Evolutionary conservation across 2,797 vertebrate species (phyloP), one percentile per base, ranked within the genome.

Genomic region (Pachyuromys duprasi): DNA sequence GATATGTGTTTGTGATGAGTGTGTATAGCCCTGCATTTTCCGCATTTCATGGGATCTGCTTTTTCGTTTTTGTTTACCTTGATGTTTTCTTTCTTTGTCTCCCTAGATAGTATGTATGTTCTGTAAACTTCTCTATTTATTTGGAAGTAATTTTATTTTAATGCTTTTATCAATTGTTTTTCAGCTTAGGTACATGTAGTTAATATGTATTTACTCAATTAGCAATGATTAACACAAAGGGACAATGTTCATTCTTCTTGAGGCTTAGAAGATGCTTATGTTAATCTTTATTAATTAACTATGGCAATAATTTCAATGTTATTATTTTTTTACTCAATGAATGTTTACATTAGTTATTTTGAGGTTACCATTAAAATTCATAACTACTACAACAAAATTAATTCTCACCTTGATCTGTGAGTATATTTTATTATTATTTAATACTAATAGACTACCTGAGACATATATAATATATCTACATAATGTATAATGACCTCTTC

Each of bases 111-210:
- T 62, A 3, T 78, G 28, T 20, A 91, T 81, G 39, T 86, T 92
- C 89, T 79, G 81, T 45, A 92, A 93, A 53, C 9, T 75, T 95
- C 57, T 79, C 11, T 31, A 49, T 13, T 45, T 91, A 82, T 83
- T 94, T 93, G 18, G 20, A 93, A 93, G 33, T 57, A 1, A 80
- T 86, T 94, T 89, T 74, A 36, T 86, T 95, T 91, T 81, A 92
- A 63, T 86, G 84, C 33, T 91, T 9, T 26, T 17, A 82, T 42
- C n/a, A 24, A 65, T 45, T 82, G 3, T 2, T 55, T 60, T 91
- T 93, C 69, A 84, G 31, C 67, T 96, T 90, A 84, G 28, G 33
- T 8, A 92, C 49, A 84, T 49, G 15, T 90, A 74, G 62, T 93
- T 79, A 36, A 88, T 55, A 17, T 95, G 1, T 74, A 89, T 86